phyloP scores from a whole-genome alignment of 2,797 vertebrate species.

The Propithecus perrieri region DNA sequence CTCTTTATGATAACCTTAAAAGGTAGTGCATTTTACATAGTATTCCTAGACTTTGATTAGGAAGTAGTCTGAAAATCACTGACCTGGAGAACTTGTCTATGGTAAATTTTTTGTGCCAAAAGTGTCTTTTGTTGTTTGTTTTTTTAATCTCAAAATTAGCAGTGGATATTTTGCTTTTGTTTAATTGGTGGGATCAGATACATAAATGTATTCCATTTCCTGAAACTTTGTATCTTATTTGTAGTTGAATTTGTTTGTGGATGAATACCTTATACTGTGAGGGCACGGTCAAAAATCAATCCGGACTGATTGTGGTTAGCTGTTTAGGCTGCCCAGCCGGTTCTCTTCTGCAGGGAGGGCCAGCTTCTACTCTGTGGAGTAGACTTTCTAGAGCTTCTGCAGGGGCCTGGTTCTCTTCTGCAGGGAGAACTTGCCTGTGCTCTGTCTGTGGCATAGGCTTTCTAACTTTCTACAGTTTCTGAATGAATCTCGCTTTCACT shows the following conservation, averaged over 20 bases:
- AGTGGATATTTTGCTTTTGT: not conserved
- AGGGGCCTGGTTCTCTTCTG: too few species aligned
- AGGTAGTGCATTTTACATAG: not conserved
- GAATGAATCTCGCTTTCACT: too few species aligned
- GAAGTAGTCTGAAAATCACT: conserved; percentile 66
- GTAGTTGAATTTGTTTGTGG: not conserved
- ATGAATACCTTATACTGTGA: not conserved
- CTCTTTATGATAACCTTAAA: not conserved
- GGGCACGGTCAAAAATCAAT: not conserved
- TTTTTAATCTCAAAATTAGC: conserved; percentile 1
- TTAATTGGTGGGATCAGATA: not conserved
- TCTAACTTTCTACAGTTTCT: too few species aligned
- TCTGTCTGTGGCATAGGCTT: too few species aligned
- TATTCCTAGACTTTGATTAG: conserved; percentile 39
- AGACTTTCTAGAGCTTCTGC: too few species aligned
- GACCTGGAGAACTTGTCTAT: conserved; percentile 23
- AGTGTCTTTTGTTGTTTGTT: not conserved
- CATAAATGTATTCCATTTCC: not conserved
- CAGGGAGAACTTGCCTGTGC: too few species aligned
- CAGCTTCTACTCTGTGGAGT: too few species aligned
- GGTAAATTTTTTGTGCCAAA: conserved; percentile 42
- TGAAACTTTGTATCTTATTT: not conserved
- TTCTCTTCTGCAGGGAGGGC: too few species aligned
- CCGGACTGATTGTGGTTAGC: rapidly evolving
- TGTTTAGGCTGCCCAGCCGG: not conserved